phyloP scores from a whole-genome alignment of 2,888 invertebrate genomes.

The Serripes groenlandicus region DNA sequence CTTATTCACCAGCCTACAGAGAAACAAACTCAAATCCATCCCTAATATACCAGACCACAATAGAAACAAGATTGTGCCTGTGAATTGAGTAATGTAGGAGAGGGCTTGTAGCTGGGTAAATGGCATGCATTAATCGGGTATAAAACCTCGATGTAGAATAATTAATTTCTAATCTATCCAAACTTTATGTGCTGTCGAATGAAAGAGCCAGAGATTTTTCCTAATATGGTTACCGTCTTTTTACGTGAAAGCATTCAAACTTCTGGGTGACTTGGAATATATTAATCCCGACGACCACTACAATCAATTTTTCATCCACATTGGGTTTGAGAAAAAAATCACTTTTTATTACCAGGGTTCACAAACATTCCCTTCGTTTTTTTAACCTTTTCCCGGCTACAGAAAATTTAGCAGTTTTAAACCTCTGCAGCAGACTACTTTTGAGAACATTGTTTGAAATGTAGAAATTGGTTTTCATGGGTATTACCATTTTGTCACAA shows the following conservation, averaged over 20 bases:
- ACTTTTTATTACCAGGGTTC: conserved; percentile 13
- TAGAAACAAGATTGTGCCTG: conserved; percentile 17
- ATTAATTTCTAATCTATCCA: conserved; percentile 64
- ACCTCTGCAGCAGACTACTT: too few species aligned
- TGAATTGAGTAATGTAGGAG: conserved; percentile 11
- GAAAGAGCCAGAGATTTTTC: conserved; percentile 28
- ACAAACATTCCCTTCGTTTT: background rate
- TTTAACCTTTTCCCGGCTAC: too few species aligned
- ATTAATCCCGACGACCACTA: conserved; percentile 2
- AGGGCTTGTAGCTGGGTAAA: conserved; percentile 61
- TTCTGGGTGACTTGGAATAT: conserved; percentile 34
- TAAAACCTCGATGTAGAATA: conserved; percentile 48
- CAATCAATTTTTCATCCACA: conserved; percentile 16
- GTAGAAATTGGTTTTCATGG: too few species aligned
- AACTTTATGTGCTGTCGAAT: conserved; percentile 35
- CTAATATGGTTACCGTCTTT: conserved; percentile 37
- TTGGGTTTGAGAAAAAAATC: conserved; percentile 11
- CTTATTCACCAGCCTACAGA: too few species aligned
- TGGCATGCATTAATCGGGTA: conserved; percentile 69
- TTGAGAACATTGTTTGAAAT: too few species aligned
- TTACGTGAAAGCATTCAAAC: conserved; percentile 11
- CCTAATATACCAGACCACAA: background rate
- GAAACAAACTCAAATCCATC: background rate
- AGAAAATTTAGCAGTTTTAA: too few species aligned
- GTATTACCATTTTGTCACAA: too few species aligned